A percentile compares a stretch with the other conserved stretches of the same genome.
Evolutionary conservation across 2,888 invertebrate species (phyloP).

Genomic region (Troides aeacus): DNA sequence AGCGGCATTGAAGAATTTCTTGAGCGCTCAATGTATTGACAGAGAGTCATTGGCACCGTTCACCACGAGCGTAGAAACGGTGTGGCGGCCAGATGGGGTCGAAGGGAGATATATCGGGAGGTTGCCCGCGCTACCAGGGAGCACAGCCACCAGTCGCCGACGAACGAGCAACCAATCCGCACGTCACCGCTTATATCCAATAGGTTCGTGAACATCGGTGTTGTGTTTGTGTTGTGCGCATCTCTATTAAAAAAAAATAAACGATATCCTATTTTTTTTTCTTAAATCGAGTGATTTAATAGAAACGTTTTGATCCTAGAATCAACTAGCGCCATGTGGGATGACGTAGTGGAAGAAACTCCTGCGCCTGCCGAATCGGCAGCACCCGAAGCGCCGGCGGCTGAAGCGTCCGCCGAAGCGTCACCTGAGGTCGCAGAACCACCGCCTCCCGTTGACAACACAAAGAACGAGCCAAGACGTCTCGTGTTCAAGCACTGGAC

Average conservation of each 20-base stretch:
- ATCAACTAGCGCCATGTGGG: conserved; percentile 73
- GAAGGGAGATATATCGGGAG: conserved; percentile 75
- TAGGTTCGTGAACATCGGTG: conserved; percentile 58
- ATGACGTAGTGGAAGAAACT: conserved; percentile 79
- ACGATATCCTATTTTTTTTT: background rate
- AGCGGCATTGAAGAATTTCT: conserved; percentile 59
- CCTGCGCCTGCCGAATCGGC: conserved; percentile 50
- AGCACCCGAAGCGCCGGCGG: conserved; percentile 40
- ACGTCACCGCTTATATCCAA: conserved; percentile 64
- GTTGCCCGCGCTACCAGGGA: conserved; percentile 57
- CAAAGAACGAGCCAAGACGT: conserved; percentile 81
- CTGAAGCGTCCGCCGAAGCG: conserved; percentile 56
- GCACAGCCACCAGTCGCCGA: conserved; percentile 63
- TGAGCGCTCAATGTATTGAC: conserved; percentile 72
- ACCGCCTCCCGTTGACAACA: conserved; percentile 63
- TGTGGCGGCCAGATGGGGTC: conserved; percentile 74
- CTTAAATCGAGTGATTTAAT: conserved; percentile 29
- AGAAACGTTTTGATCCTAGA: conserved; percentile 61
- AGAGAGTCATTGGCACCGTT: conserved; percentile 74
- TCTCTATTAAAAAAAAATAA: conserved; percentile 27
- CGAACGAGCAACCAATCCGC: conserved; percentile 72
- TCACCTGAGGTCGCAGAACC: conserved; percentile 69
- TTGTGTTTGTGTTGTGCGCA: conserved; percentile 33
- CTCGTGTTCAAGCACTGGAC: conserved; percentile 91
- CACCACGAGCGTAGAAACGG: conserved; percentile 45